Base-by-base conservation (phyloP, 2,888 invertebrate genomes). In the Parapristionchus giblindavisi region DNA sequence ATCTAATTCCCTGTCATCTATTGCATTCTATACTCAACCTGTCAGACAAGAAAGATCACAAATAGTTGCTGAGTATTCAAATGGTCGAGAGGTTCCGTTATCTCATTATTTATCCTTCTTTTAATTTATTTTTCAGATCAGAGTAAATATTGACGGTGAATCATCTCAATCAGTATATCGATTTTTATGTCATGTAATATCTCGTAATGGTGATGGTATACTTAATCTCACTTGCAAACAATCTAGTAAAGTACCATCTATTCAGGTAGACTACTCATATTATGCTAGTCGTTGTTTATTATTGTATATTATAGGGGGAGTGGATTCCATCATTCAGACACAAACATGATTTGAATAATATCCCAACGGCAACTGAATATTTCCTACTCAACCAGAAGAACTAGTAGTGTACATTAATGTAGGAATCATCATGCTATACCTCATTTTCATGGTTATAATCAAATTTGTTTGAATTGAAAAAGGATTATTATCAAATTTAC, bases 281-380 rank as follows among this genome's bases (percentile, higher is more conserved):
- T 48, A 21, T 21, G 21, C 14, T 48, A 21, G 14, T 48, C 48
- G 48, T 48, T n/a, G n/a, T 58, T 24, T 58, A 58, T 58, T 11
- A 17, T 24, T 14, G 8, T 34, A 63, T 17, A 6, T 34, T 63
- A 29, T 63, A 81, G 76, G 81, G 82, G 14, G 89, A 63, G 83
- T 87, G 75, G 86, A 89, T 78, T 83, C 89, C 81, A 5, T 24
- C 70, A 17, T n/a, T 32, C 29, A 51, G 52, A 34, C 11, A 24
- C 6, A 34, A 21, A 21, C 14, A 52, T 4, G 32, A 32, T 11
- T 6, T 32, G 6, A 14, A 11, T 8, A n/a, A 21, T 17, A 51
- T 24, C 27, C 70, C 70, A 32, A 32, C 32, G 32, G 70, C 70
- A 51, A 70, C 70, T 2, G 6, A 52, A 24, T 54, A 70, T 27